phyloP scores from a whole-genome alignment of 2,113 vertebrate genomes.

The Tachysurus fulvidraco region DNA sequence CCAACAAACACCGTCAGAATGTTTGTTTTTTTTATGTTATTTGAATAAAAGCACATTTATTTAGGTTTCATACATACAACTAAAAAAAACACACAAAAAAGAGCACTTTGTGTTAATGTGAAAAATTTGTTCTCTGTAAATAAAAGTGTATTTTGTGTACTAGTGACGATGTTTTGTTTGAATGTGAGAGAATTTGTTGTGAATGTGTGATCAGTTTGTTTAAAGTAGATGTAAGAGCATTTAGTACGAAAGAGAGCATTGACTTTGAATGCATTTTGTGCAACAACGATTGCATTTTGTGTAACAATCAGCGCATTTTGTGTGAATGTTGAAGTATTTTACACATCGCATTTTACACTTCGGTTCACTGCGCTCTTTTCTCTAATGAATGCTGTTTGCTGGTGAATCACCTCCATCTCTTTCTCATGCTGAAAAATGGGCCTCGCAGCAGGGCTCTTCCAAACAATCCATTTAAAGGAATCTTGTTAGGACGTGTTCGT shows the following conservation, averaged over 20 bases:
- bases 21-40: neutral
- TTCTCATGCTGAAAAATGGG: constrained; percentile 5
- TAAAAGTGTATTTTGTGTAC: neutral
- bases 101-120: neutral
- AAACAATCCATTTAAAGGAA: constrained; percentile 17
- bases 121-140: neutral
- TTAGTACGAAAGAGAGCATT: neutral
- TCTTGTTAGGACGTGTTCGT: neutral
- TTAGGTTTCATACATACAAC: neutral
- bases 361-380: neutral
- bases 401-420: neutral
- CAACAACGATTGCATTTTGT: neutral
- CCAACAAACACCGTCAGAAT: neutral
- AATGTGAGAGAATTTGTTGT: neutral
- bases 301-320: neutral
- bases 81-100: neutral
- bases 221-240: neutral
- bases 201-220: neutral
- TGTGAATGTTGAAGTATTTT: neutral
- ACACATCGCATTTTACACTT: neutral
- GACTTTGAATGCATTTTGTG: neutral
- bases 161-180: neutral
- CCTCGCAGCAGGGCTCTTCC: neutral
- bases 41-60: neutral
- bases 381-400: neutral